phyloP scores from a whole-genome alignment of 1,140 invertebrate genomes.

The Archivesica marissinica region DNA sequence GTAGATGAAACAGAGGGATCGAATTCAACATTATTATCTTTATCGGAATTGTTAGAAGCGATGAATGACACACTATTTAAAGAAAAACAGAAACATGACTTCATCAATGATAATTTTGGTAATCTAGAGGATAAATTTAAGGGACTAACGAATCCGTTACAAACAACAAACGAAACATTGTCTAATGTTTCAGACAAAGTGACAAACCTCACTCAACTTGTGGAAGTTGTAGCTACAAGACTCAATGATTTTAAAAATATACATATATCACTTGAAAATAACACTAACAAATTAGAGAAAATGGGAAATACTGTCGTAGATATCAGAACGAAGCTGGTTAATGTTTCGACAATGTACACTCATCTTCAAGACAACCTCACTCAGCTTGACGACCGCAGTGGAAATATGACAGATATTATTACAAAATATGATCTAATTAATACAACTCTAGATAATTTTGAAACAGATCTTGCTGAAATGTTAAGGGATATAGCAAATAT shows the following conservation, averaged over 20 bases:
- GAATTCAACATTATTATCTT: background rate
- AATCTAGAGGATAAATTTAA: slow-evolving; percentile 12
- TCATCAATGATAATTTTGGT: slow-evolving; percentile 32
- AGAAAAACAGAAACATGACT: slow-evolving; percentile 48
- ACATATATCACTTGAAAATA: background rate
- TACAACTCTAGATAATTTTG: slow-evolving; percentile 17
- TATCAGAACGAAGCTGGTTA: background rate
- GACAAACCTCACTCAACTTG: background rate
- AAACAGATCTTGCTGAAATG: slow-evolving; percentile 19
- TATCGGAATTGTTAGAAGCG: background rate
- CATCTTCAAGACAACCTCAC: background rate
- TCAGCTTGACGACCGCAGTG: background rate
- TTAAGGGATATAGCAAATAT: background rate
- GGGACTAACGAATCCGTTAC: background rate
- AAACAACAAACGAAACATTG: slow-evolving; percentile 14
- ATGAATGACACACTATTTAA: slow-evolving; percentile 26
- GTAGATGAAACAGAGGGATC: background rate
- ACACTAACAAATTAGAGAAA: background rate
- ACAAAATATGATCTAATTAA: slow-evolving; percentile 20
- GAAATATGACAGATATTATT: slow-evolving; percentile 16
- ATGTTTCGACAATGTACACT: background rate
- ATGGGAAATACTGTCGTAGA: background rate
- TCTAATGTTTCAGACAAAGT: background rate
- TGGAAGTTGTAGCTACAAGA: background rate
- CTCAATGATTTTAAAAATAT: slow-evolving; percentile 30